Evolutionary conservation across 2,888 invertebrate species (phyloP).

Genomic region (Drosophila ezoana): DNA sequence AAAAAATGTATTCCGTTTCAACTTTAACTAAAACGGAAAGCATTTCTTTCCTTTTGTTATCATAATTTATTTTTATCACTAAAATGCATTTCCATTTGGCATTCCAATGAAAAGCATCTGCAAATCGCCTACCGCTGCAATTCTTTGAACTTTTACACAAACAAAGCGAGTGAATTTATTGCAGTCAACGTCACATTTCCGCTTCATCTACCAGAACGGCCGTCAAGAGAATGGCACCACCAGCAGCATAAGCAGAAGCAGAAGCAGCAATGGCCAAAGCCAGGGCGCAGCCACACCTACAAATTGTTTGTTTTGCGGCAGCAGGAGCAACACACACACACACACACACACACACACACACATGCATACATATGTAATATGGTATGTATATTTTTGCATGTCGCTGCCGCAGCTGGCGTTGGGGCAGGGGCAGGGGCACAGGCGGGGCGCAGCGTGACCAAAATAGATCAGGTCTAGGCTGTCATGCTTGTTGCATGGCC

Average conservation of each 20-base stretch:
- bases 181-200: constrained; percentile 80
- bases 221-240: constrained; percentile 67
- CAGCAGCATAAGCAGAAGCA: constrained; percentile 14
- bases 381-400: constrained; percentile 55
- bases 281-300: constrained; percentile 73
- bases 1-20: too few relatives aligned
- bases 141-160: constrained; percentile 72
- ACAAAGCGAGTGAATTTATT: constrained; percentile 74
- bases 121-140: constrained; percentile 33
- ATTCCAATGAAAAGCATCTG: constrained; percentile 29
- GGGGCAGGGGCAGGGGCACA: constrained; percentile 1
- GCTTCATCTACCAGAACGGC: constrained; percentile 82
- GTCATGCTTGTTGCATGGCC: constrained; percentile 77
- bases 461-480: constrained; percentile 82
- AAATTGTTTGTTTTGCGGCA: constrained; percentile 70
- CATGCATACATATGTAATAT: constrained; percentile 2
- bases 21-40: too few relatives aligned
- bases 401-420: constrained; percentile 36
- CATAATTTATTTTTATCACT: too few relatives aligned
- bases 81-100: constrained; percentile 2
- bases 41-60: too few relatives aligned
- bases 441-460: constrained; percentile 51
- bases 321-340: constrained; percentile 11
- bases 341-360: constrained; percentile 1
- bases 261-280: constrained; percentile 30